These are phyloP conservation scores for Enteromius trimaculatus DNA, from an alignment of 2,797 vertebrate genomes.

Conservation along the genomic window DNA sequence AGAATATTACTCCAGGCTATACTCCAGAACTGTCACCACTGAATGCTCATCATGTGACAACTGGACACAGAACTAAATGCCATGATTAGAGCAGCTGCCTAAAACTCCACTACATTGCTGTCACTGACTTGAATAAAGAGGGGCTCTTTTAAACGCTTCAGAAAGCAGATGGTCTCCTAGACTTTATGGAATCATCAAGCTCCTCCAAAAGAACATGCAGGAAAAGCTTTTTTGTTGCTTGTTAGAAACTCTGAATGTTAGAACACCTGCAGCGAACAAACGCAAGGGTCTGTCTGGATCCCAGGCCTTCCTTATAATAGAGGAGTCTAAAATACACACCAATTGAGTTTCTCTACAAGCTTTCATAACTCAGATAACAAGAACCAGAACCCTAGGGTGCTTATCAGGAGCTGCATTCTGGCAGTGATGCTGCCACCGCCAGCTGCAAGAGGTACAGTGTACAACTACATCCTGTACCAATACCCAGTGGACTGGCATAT, in stretches of 20 bases:
- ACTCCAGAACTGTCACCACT: background rate
- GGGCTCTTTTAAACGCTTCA: slow-evolving; percentile 2
- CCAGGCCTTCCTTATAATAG: background rate
- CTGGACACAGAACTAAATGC: background rate
- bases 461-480: background rate
- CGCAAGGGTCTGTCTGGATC: background rate
- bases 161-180: background rate
- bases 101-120: slow-evolving; percentile 5
- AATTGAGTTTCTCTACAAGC: background rate
- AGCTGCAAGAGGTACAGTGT: background rate
- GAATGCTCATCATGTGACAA: background rate
- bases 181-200: background rate
- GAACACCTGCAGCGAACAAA: background rate
- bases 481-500: slow-evolving; percentile 1
- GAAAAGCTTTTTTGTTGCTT: slow-evolving; percentile 11
- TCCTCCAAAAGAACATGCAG: background rate
- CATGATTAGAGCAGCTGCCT: background rate
- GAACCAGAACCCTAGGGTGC: slow-evolving; percentile 12
- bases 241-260: slow-evolving; percentile 23
- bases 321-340: slow-evolving; percentile 4
- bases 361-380: slow-evolving; percentile 26
- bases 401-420: slow-evolving; percentile 27
- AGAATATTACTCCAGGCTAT: background rate
- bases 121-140: slow-evolving; percentile 7
- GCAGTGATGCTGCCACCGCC: background rate